These are phyloP conservation scores for Trogon surrucura DNA, from an alignment of 2,113 vertebrate genomes.

Conservation along the genomic window DNA sequence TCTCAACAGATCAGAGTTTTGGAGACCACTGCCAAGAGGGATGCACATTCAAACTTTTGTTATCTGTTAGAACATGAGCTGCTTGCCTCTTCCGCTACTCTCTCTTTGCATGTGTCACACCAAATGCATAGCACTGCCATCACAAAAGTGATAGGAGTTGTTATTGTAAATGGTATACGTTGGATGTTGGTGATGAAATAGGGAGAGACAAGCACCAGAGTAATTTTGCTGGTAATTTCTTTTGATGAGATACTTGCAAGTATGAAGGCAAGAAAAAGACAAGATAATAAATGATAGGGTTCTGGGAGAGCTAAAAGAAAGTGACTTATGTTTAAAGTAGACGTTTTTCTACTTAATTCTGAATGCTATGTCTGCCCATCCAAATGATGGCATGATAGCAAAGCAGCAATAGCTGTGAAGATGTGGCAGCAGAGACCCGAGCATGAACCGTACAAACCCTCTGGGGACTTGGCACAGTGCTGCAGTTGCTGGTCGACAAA, in stretches of 20 bases:
- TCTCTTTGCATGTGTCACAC: slow-evolving; percentile 41
- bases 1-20: neutral
- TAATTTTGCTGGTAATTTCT: slow-evolving; percentile 45
- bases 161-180: neutral
- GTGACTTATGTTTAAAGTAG: neutral
- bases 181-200: neutral
- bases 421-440: neutral
- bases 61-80: slow-evolving; percentile 18
- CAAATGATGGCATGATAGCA: fast-evolving
- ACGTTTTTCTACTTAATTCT: neutral
- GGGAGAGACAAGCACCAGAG: slow-evolving; percentile 41
- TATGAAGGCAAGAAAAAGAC: slow-evolving; percentile 10
- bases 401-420: neutral
- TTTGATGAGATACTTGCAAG: slow-evolving; percentile 49
- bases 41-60: slow-evolving; percentile 26
- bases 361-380: neutral
- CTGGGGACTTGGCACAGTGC: neutral
- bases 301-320: slow-evolving; percentile 7
- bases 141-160: neutral
- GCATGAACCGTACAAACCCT: neutral
- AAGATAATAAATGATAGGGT: neutral
- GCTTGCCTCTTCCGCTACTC: neutral
- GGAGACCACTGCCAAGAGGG: slow-evolving; percentile 37
- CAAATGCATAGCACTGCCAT: neutral
- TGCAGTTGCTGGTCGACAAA: neutral